A percentile compares a stretch with the other conserved stretches of the same genome.
phyloP scores from a whole-genome alignment of 2,113 vertebrate genomes.

The Sebastes fasciatus region DNA sequence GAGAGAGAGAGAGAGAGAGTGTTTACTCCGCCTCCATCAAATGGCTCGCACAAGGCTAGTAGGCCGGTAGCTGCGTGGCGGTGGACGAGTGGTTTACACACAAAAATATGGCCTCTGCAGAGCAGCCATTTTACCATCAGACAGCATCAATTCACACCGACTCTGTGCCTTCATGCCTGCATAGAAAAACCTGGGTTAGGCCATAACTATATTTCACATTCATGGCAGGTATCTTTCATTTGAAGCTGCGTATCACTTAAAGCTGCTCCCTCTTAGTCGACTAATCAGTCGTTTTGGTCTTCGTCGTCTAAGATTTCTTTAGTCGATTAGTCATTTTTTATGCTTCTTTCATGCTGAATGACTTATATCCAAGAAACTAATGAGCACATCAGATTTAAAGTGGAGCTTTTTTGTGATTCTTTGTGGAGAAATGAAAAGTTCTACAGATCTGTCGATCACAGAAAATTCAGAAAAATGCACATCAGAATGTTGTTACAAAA shows the following conservation, averaged over 20 bases:
- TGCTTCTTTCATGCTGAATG: no score
- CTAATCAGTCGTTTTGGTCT: no score
- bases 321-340: no score
- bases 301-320: no score
- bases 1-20: constrained; percentile 21
- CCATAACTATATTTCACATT: constrained; percentile 8
- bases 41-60: constrained; percentile 28
- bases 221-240: not conserved
- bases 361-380: no score
- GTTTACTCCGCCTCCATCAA: constrained; percentile 53
- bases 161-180: constrained; percentile 11
- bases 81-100: constrained; percentile 13
- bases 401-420: no score
- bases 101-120: constrained; percentile 21
- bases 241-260: not conserved
- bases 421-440: no score
- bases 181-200: not conserved
- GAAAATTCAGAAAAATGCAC: not conserved
- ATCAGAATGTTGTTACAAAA: not conserved
- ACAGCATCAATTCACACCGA: constrained; percentile 19
- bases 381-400: no score
- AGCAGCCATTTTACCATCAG: constrained; percentile 50
- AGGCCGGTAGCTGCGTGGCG: constrained; percentile 6
- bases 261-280: no score
- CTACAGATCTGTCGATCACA: no score